Conservation (phyloP, 2,797 vertebrate species). For the Pseudotriccus pelzelni region DNA sequence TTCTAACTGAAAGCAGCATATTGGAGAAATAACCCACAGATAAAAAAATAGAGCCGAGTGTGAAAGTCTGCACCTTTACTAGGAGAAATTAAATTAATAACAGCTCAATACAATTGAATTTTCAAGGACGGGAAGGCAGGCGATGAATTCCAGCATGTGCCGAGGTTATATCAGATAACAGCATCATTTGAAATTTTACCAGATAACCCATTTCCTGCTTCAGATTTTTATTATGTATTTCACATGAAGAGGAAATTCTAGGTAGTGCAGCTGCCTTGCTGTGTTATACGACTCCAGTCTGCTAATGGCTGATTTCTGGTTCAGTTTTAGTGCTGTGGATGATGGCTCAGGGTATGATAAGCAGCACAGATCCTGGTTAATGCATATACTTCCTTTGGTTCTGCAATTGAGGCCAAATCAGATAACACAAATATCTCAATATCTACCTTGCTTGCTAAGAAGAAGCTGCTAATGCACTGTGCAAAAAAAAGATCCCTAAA, state of each 20-base stretch:
- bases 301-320: not conserved
- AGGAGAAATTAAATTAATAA: not conserved
- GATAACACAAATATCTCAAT: not conserved
- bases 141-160: not conserved
- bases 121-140: slow-evolving; percentile 3
- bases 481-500: not conserved
- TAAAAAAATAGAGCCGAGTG: not conserved
- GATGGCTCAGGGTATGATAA: not conserved
- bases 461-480: not conserved
- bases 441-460: not conserved
- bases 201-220: slow-evolving; percentile 49
- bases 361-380: not conserved
- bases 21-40: too few relatives aligned
- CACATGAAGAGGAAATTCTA: slow-evolving; percentile 48
- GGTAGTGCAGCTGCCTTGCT: slow-evolving; percentile 14
- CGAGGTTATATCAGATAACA: slow-evolving; percentile 31
- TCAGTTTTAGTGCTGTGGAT: not conserved
- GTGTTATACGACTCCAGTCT: not conserved
- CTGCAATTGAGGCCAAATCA: not conserved
- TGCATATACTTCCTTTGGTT: not conserved
- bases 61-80: not conserved
- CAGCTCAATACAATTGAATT: not conserved
- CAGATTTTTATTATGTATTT: slow-evolving; percentile 19
- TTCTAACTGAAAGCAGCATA: too few relatives aligned
- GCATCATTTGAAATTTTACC: slow-evolving; percentile 19